phyloP scores from a whole-genome alignment of 1,140 invertebrate genomes.

The Eurosta solidaginis region DNA sequence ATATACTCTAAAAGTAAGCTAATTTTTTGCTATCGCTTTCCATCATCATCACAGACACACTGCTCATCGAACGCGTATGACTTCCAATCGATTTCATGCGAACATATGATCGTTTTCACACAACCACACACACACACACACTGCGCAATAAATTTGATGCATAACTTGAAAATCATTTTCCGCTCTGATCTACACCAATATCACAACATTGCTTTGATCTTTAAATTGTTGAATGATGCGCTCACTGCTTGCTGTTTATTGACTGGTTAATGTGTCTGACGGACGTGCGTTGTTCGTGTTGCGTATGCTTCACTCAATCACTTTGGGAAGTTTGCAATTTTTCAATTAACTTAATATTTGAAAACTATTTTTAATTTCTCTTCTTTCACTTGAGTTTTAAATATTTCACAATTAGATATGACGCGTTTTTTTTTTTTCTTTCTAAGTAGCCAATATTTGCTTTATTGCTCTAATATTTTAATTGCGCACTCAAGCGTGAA shows the following conservation, averaged over 20 bases:
- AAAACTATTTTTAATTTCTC: neutral
- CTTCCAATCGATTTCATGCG: neutral
- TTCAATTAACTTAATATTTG: conserved; percentile 11
- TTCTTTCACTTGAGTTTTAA: neutral
- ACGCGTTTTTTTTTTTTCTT: too few relatives aligned
- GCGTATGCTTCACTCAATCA: neutral
- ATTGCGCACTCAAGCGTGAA: neutral
- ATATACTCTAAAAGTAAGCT: too few relatives aligned
- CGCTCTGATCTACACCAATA: neutral
- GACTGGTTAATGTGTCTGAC: neutral
- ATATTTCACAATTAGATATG: neutral
- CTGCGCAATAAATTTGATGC: neutral
- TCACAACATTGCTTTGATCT: neutral
- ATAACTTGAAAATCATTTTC: neutral
- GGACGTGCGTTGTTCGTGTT: neutral
- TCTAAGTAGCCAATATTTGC: neutral
- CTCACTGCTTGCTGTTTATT: neutral
- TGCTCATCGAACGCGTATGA: neutral
- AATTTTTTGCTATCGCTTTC: neutral
- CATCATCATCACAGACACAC: neutral
- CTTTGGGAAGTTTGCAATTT: neutral
- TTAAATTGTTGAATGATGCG: neutral
- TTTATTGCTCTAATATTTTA: neutral
- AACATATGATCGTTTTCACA: neutral
- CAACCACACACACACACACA: neutral